Evolutionary conservation across 1,140 invertebrate species (phyloP).

Genomic region (Whitmania pigra): DNA sequence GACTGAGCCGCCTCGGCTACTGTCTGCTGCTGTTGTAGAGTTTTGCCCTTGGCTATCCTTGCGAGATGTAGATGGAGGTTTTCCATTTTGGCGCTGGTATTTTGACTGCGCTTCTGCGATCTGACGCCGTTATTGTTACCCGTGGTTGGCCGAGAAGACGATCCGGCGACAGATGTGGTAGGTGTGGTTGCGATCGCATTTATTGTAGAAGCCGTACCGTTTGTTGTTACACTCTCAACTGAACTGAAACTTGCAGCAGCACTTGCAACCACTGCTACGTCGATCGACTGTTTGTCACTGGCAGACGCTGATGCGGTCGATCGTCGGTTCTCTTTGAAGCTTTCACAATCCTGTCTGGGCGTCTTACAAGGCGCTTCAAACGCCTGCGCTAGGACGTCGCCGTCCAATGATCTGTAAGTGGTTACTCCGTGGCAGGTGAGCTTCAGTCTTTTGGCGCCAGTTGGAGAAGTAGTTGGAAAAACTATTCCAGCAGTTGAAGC

Average conservation of each 20-base stretch:
- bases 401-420: background rate
- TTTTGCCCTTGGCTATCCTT: constrained; percentile 3
- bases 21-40: too few relatives aligned
- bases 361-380: too few relatives aligned
- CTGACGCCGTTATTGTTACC: background rate
- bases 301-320: background rate
- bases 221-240: background rate
- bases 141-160: background rate
- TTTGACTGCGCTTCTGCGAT: background rate
- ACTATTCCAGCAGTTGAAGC: background rate
- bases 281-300: background rate
- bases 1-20: too few relatives aligned
- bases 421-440: constrained; percentile 1
- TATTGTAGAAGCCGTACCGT: background rate
- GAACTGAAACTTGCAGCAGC: background rate
- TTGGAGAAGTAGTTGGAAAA: background rate
- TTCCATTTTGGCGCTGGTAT: constrained; percentile 1
- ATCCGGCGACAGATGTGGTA: background rate
- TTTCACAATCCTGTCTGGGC: background rate
- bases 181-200: background rate
- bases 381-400: background rate
- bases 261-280: background rate
- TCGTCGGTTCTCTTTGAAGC: background rate
- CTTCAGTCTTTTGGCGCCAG: constrained; percentile 4
- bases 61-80: background rate